These are phyloP conservation scores for Dolichallabes microphthalmus DNA, from an alignment of 2,113 vertebrate genomes.

Conservation along the genomic window DNA sequence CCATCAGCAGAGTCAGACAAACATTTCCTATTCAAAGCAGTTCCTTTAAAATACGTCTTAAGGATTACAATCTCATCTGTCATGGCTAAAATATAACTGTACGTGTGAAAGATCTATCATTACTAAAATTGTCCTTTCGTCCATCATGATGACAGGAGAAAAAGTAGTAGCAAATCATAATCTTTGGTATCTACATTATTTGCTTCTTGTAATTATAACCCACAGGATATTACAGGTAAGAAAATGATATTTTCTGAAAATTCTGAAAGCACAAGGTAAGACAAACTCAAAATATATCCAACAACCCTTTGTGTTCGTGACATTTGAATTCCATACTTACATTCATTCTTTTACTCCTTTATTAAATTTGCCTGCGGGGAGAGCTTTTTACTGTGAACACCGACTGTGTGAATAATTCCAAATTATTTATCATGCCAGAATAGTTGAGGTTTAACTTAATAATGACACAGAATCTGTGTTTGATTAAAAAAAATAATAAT, in stretches of 20 bases:
- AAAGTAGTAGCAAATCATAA: neutral
- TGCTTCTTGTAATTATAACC: neutral
- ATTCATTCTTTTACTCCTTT: slow-evolving; percentile 12
- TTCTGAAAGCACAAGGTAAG: neutral
- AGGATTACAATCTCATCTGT: neutral
- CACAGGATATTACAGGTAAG: neutral
- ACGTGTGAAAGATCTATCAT: neutral
- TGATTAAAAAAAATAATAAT: neutral
- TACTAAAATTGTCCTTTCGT: neutral
- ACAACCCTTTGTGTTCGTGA: neutral
- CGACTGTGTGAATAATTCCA: slow-evolving; percentile 23
- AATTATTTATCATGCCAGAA: slow-evolving; percentile 12
- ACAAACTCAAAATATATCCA: neutral
- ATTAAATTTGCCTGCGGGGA: slow-evolving; percentile 18
- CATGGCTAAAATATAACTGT: neutral
- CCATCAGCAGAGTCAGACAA: neutral
- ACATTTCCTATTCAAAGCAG: neutral
- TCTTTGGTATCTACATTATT: neutral
- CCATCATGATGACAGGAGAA: neutral
- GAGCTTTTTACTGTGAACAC: neutral
- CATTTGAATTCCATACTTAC: slow-evolving; percentile 13
- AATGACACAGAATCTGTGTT: neutral
- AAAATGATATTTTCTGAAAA: neutral
- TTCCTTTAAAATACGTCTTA: neutral
- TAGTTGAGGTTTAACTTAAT: slow-evolving; percentile 27